Conservation (phyloP, 2,888 invertebrate species). For the Habroteleia sp. region DNA sequence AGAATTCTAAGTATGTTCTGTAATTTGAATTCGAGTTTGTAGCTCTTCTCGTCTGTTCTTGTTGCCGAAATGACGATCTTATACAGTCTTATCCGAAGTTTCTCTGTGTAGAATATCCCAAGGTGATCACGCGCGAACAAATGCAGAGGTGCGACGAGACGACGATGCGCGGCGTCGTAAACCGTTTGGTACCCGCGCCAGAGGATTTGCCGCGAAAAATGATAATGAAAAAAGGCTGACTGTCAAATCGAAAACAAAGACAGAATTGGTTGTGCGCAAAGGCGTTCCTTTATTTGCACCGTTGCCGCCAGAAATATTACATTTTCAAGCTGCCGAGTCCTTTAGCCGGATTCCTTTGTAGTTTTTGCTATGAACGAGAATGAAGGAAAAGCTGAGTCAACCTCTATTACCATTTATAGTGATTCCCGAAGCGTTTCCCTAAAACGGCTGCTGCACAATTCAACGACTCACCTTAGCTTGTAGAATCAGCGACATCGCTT, state of each 20-base stretch:
- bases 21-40: slow-evolving; percentile 67
- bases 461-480: slow-evolving; percentile 62
- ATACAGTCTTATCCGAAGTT: slow-evolving; percentile 17
- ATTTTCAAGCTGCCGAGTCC: slow-evolving; percentile 72
- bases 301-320: slow-evolving; percentile 75
- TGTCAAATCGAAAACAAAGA: slow-evolving; percentile 57
- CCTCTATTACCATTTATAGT: slow-evolving; percentile 81
- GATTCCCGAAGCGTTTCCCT: slow-evolving; percentile 77
- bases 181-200: slow-evolving; percentile 33
- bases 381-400: slow-evolving; percentile 64
- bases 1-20: slow-evolving; percentile 72
- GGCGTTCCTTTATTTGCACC: slow-evolving; percentile 73
- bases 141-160: not conserved
- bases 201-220: slow-evolving; percentile 41
- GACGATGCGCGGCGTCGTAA: slow-evolving; percentile 25
- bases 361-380: slow-evolving; percentile 46
- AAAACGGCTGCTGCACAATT: slow-evolving; percentile 61
- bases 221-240: slow-evolving; percentile 48
- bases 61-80: slow-evolving; percentile 22
- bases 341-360: slow-evolving; percentile 55
- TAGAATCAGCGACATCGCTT: slow-evolving; percentile 66
- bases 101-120: slow-evolving; percentile 36
- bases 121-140: slow-evolving; percentile 10
- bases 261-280: slow-evolving; percentile 24
- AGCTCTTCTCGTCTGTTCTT: slow-evolving; percentile 50